Evolutionary conservation across 2,888 invertebrate species (phyloP), one percentile per base, ranked within the genome.

Genomic region (Drosophila quinaria): DNA sequence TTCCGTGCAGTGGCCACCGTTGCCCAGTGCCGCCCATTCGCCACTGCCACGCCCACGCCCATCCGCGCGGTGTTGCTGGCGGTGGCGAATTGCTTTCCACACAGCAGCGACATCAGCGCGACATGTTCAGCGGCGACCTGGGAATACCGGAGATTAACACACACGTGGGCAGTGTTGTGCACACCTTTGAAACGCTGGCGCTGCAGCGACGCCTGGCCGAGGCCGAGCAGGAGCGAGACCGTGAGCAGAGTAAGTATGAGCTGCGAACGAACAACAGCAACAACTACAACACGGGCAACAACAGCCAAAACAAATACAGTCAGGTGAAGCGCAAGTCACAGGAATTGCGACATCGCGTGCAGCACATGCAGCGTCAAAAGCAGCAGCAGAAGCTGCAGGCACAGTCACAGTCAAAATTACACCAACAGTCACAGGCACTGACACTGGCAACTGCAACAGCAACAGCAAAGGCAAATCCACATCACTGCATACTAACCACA

Each of bases 81-180:
- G 84, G 90, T 35, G 90, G 90, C 31, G 90, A 92, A 59, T 63
- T 92, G 15, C 78, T 92, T 19, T 89, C 91, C 31, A 83, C 87
- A n/a, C 87, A 90, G 37, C 91, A 92, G 67, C 87, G 92, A 10
- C 92, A 92, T 75, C 92, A 92, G 58, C 91, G 92, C 15, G 92
- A 92, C 81, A 67, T 93, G 29, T 93, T 93, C 66, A 92, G 90
- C 72, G 93, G 93, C 33, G 92, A 93, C 60, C 78, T 93, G 58
- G 93, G 93, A 56, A 92, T 93, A 65, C 93, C 93, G 39, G 91
- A 93, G 72, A 91, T 93, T 51, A 91, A 81, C 68, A 91, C 92
- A 1, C 93, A 91, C 71, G 93, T 93, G 39, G 93, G 93, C 60
- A 92, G 91, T 70, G 92, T 93, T 67, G 92, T 93, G 39, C 92